Evolutionary conservation across 2,888 invertebrate genomes (phyloP).

Genomic region (Scaptomyza flava): DNA sequence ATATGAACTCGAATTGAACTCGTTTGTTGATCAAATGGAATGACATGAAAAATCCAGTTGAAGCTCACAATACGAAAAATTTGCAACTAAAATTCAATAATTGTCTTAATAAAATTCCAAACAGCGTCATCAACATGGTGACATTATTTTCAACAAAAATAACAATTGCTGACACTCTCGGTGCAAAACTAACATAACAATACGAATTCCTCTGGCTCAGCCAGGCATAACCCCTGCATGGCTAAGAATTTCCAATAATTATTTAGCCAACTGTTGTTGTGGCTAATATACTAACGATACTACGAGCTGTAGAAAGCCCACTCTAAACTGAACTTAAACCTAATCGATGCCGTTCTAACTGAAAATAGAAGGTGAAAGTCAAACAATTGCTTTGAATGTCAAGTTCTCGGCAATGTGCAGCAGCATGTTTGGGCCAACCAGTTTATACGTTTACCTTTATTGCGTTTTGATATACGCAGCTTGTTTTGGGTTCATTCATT

Average conservation of each 20-base stretch:
- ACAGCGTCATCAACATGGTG: slow-evolving; percentile 11
- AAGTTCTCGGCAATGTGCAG: slow-evolving; percentile 32
- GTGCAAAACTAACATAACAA: slow-evolving; percentile 35
- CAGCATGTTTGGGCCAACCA: slow-evolving; percentile 7
- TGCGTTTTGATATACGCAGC: slow-evolving; percentile 24
- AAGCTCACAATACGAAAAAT: slow-evolving; percentile 3
- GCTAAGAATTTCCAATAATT: slow-evolving; percentile 57
- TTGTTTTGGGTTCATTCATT: slow-evolving; percentile 8
- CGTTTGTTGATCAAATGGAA: neutral
- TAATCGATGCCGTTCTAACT: slow-evolving; percentile 15
- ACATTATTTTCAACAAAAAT: slow-evolving; percentile 16
- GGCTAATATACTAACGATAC: neutral
- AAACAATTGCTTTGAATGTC: slow-evolving; percentile 31
- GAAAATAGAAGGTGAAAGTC: slow-evolving; percentile 48
- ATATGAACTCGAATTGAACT: neutral
- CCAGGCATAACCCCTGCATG: slow-evolving; percentile 68
- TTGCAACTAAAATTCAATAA: slow-evolving; percentile 31
- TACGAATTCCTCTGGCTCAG: slow-evolving; percentile 60
- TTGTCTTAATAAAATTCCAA: slow-evolving; percentile 24
- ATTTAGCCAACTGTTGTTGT: slow-evolving; percentile 6
- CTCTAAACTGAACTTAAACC: slow-evolving; percentile 1
- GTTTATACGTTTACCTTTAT: slow-evolving; percentile 18
- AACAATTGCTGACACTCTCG: slow-evolving; percentile 12
- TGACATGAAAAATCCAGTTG: slow-evolving; percentile 25
- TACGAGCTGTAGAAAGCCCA: slow-evolving; percentile 2